These are phyloP conservation scores for Helostoma temminkii DNA, from an alignment of 2,797 vertebrate genomes.

Conservation along the genomic window DNA sequence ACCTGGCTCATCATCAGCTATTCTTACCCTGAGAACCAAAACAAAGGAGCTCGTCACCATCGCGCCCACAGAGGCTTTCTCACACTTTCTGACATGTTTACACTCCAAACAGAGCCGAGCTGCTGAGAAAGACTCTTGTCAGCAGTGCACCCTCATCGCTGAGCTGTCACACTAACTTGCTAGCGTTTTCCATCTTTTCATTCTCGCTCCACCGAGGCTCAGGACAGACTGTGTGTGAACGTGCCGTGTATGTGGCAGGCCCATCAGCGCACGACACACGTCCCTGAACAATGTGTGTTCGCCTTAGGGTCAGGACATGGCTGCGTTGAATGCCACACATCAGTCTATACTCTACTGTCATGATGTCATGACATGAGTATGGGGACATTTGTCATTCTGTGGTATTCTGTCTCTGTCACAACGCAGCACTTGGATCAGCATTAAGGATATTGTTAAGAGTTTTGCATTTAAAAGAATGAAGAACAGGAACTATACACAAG, in stretches of 20 bases:
- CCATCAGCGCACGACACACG: background rate
- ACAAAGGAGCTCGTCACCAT: slow-evolving; percentile 53
- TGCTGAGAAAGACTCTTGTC: slow-evolving; percentile 78
- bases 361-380: slow-evolving; percentile 46
- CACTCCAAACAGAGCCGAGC: slow-evolving; percentile 80
- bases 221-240: slow-evolving; percentile 37
- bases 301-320: slow-evolving; percentile 4
- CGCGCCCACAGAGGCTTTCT: slow-evolving; percentile 61
- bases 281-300: slow-evolving; percentile 10
- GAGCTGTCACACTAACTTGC: slow-evolving; percentile 34
- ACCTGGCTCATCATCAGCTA: slow-evolving; percentile 68
- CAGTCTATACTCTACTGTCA: slow-evolving; percentile 1
- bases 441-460: slow-evolving; percentile 61
- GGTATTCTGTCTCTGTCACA: slow-evolving; percentile 22
- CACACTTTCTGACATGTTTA: slow-evolving; percentile 84
- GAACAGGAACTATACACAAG: slow-evolving; percentile 20
- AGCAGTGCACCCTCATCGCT: slow-evolving; percentile 73
- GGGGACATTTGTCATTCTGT: slow-evolving; percentile 48
- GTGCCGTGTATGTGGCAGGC: slow-evolving; percentile 6
- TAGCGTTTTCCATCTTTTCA: slow-evolving; percentile 3
- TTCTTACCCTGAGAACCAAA: slow-evolving; percentile 81
- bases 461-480: slow-evolving; percentile 62
- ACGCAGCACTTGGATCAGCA: slow-evolving; percentile 14
- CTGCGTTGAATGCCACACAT: slow-evolving; percentile 1
- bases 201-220: background rate